phyloP scores from a whole-genome alignment of 2,113 vertebrate genomes.

The Macrotis lagotis region DNA sequence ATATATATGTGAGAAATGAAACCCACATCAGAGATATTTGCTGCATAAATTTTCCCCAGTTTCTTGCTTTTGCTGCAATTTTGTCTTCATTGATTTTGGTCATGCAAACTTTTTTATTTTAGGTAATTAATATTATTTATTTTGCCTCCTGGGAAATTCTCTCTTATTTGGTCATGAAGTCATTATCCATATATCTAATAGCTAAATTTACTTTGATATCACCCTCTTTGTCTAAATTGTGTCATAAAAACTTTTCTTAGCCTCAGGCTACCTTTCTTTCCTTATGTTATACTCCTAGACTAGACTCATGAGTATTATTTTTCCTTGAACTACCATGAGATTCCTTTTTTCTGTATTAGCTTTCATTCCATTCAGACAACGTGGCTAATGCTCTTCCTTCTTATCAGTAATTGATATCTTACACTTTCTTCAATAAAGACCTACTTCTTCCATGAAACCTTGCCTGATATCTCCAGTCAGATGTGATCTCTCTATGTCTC shows the following conservation, averaged over 20 bases:
- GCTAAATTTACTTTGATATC: background rate
- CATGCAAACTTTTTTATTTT: background rate
- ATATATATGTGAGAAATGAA: background rate
- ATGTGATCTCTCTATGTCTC: background rate
- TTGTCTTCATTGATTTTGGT: background rate
- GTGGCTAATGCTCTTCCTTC: background rate
- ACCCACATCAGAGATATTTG: background rate
- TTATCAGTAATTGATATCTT: background rate
- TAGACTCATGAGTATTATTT: background rate
- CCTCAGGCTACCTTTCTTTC: background rate
- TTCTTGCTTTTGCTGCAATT: background rate
- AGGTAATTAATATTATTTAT: background rate
- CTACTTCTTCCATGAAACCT: background rate
- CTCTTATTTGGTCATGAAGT: background rate
- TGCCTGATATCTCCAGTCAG: background rate
- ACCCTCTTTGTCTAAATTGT: background rate
- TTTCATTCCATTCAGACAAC: background rate
- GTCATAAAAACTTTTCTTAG: background rate
- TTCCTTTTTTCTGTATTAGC: background rate
- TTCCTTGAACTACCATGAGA: background rate
- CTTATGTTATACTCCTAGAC: background rate
- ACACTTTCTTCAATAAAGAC: background rate
- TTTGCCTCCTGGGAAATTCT: background rate
- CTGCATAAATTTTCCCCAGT: background rate
- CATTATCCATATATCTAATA: background rate